Evolutionary conservation across 1,140 invertebrate species (phyloP), one percentile per base, ranked within the genome.

Genomic region (Spodoptera frugiperda): DNA sequence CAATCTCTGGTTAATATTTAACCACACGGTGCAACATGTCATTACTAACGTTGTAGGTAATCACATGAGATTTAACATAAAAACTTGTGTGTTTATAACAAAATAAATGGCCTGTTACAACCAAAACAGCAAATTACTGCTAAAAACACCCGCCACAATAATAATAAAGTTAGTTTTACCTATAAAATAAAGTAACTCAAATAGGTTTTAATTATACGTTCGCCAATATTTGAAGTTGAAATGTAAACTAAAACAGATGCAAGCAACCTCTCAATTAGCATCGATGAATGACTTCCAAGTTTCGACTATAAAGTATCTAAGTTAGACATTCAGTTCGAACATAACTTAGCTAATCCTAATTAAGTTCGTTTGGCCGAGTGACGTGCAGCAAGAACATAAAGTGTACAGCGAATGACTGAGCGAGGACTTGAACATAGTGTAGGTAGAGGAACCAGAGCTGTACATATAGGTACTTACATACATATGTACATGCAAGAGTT

Each of bases 231-330:
- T 44, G 10, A 15, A 2, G 1, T 15, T 1, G 15, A 53, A 53
- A 53, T 39, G 17, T 39, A 39, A n/a, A n/a, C 2, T 39, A 44
- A 39, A 12, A 15, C n/a, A 15, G 12, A 44, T 11, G 10, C 15
- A 63, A 49, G 63, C 25, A 49, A 67, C 44, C 44, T 67, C 63
- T 49, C 39, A 67, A 25, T 48, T 67, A 67, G 15, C 63, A 67
- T 21, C 19, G 19, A 67, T 14, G 17, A 19, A 67, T 44, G 63
- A 67, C 63, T 67, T 48, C 63, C 63, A 67, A 49, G 25, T 48
- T n/a, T 39, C 33, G 33, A 39, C 33, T 39, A 39, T 39, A 39
- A 39, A 39, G 12, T 14, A 65, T 17, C 9, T 65, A 65, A 65
- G 21, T 65, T 48, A 65, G 61, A 65, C 61, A 48, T 46, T 65